phyloP scores from a whole-genome alignment of 2,888 invertebrate genomes.

The Dryococelus australis region DNA sequence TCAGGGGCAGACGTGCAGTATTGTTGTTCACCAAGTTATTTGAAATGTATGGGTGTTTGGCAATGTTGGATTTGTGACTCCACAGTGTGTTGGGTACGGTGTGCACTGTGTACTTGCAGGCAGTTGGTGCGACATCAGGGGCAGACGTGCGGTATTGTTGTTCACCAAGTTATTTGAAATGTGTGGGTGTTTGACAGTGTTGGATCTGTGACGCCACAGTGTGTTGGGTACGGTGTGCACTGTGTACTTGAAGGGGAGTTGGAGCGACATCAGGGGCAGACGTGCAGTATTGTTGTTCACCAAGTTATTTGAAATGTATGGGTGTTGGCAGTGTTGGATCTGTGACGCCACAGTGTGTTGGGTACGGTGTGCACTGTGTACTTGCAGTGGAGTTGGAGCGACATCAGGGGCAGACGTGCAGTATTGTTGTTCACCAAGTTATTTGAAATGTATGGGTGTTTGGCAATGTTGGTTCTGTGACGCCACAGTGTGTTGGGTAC shows the following conservation, averaged over 20 bases:
- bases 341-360: background rate
- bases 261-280: conserved; percentile 69
- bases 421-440: conserved; percentile 63
- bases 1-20: conserved; percentile 66
- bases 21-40: conserved; percentile 60
- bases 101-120: conserved; percentile 59
- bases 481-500: background rate
- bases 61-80: no score
- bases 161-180: conserved; percentile 54
- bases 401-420: conserved; percentile 66
- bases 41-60: no score
- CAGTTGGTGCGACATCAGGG: conserved; percentile 69
- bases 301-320: no score
- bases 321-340: no score
- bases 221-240: background rate
- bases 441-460: no score
- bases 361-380: background rate
- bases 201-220: background rate
- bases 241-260: conserved; percentile 65
- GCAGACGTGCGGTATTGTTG: conserved; percentile 64
- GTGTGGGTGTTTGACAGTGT: no score
- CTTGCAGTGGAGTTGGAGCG: conserved; percentile 71
- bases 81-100: background rate
- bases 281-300: conserved; percentile 63
- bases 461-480: no score